Conservation (phyloP, 2,113 vertebrate genomes). For the Chitala chitala region DNA sequence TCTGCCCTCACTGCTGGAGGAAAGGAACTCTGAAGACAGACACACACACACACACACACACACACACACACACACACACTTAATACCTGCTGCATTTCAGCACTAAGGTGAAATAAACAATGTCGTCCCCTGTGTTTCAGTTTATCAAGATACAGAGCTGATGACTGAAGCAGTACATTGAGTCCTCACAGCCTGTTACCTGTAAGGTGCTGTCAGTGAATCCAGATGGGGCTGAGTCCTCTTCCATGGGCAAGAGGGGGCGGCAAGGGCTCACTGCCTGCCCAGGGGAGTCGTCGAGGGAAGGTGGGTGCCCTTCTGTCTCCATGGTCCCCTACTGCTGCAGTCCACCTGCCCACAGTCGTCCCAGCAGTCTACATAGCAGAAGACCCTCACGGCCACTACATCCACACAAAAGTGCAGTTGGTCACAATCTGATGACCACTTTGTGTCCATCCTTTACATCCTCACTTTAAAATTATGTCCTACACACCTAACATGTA, state of each 20-base stretch:
- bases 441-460: too few species aligned
- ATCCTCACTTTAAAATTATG: too few species aligned
- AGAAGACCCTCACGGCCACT: slow-evolving; percentile 40
- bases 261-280: slow-evolving; percentile 52
- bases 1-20: slow-evolving; percentile 42
- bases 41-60: neutral
- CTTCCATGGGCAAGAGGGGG: slow-evolving; percentile 41
- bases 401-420: slow-evolving; percentile 26
- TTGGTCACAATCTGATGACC: too few species aligned
- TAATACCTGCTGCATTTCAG: too few species aligned
- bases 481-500: too few species aligned
- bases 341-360: slow-evolving; percentile 49
- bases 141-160: neutral
- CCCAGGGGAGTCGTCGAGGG: slow-evolving; percentile 40
- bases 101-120: too few species aligned
- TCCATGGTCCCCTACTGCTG: slow-evolving; percentile 61
- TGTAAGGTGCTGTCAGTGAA: slow-evolving; percentile 48
- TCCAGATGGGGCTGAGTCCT: slow-evolving; percentile 35
- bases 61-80: neutral
- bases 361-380: slow-evolving; percentile 56
- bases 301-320: slow-evolving; percentile 36
- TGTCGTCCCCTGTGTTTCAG: too few species aligned
- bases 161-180: too few species aligned
- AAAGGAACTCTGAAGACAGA: slow-evolving; percentile 40
- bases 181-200: slow-evolving; percentile 35